These are phyloP conservation scores for Saguinus midas DNA, from an alignment of 2,113 vertebrate species.

Conservation along the genomic window DNA sequence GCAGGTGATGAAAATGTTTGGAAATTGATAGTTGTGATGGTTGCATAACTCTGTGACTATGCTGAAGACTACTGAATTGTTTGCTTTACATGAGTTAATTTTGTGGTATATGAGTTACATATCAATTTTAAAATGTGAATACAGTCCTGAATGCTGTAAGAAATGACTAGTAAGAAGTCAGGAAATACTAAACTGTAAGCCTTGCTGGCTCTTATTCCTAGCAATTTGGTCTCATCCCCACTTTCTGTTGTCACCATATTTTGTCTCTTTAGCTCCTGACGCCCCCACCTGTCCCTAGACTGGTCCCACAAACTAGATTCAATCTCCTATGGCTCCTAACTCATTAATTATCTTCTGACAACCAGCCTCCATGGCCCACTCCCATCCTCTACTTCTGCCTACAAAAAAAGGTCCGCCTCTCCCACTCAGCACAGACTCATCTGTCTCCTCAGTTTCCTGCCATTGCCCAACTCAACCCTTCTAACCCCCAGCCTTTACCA, in stretches of 20 bases:
- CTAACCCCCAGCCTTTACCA: not conserved
- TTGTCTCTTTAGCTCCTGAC: not conserved
- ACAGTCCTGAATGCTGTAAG: not conserved
- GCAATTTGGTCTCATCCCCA: not conserved
- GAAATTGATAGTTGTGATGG: not conserved
- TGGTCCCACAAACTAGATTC: not conserved
- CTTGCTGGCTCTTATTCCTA: not conserved
- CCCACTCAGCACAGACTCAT: fast-evolving
- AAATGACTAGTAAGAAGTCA: not conserved
- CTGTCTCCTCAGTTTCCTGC: not conserved
- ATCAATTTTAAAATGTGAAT: not conserved
- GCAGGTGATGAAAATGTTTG: not conserved
- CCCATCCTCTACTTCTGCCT: not conserved
- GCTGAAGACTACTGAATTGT: not conserved
- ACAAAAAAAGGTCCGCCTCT: not conserved
- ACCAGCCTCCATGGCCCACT: too few species aligned
- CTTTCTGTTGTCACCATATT: not conserved
- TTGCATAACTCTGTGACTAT: not conserved
- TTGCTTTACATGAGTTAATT: not conserved
- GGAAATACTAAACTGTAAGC: not conserved
- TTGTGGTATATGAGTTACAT: not conserved
- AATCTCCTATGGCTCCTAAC: not conserved
- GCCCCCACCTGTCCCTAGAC: fast-evolving
- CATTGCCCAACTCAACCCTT: too few species aligned
- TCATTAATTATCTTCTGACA: not conserved